Conservation (phyloP, 2,797 vertebrate genomes). For the Brachymystax lenok region DNA sequence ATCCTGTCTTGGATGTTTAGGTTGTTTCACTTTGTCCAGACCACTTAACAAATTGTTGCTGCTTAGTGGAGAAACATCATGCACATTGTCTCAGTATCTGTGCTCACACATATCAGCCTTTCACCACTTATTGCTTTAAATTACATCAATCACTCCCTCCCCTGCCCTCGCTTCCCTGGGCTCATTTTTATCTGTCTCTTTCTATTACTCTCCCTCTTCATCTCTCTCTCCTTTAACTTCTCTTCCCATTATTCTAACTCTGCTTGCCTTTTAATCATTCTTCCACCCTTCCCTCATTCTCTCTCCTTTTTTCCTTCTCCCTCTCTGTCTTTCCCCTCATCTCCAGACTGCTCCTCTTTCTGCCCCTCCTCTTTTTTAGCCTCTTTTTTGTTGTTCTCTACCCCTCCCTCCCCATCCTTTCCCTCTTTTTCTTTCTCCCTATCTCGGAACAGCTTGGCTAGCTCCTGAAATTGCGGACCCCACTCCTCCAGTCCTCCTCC, state of each 20-base stretch:
- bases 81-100: slow-evolving; percentile 67
- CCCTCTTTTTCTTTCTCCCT: slow-evolving; percentile 69
- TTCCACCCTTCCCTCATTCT: no score
- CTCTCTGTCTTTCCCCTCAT: slow-evolving; percentile 33
- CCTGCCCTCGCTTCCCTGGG: slow-evolving; percentile 56
- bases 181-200: slow-evolving; percentile 80
- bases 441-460: slow-evolving; percentile 86
- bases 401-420: slow-evolving; percentile 44
- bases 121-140: slow-evolving; percentile 86
- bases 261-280: slow-evolving; percentile 70
- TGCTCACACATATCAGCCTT: slow-evolving; percentile 28
- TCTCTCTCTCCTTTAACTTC: slow-evolving; percentile 74
- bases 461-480: slow-evolving; percentile 86
- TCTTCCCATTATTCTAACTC: slow-evolving; percentile 69
- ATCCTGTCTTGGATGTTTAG: slow-evolving; percentile 67
- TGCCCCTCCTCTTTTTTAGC: slow-evolving; percentile 18
- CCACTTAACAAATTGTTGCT: slow-evolving; percentile 73
- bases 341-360: slow-evolving; percentile 39
- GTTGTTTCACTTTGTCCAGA: slow-evolving; percentile 68
- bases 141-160: slow-evolving; percentile 81
- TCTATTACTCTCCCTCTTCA: slow-evolving; percentile 78
- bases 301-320: neutral
- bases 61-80: slow-evolving; percentile 59
- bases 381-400: slow-evolving; percentile 8
- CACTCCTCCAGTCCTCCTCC: slow-evolving; percentile 84